These are phyloP conservation scores for Cyprinus carpio DNA, from an alignment of 2,113 vertebrate genomes.

Conservation along the genomic window DNA sequence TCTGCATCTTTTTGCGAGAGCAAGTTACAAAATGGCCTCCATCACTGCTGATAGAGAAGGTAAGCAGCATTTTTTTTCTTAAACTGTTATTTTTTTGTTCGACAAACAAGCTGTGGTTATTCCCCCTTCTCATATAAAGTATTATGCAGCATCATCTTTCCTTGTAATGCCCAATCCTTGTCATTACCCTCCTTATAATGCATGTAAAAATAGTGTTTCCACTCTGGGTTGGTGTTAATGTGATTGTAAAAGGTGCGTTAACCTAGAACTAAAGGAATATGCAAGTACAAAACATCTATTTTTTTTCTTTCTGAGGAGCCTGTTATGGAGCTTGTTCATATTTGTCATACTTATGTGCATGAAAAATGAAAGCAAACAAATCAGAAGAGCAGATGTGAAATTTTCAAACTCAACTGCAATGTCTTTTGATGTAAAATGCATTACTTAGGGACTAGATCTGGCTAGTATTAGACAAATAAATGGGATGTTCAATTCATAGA, in stretches of 20 bases:
- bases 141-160: conserved; percentile 1
- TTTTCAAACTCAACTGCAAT: neutral
- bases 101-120: neutral
- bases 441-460: neutral
- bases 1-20: conserved; percentile 23
- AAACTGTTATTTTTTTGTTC: neutral
- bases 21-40: conserved; percentile 37
- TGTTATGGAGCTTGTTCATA: conserved; percentile 4
- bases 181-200: conserved; percentile 11
- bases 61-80: conserved; percentile 38
- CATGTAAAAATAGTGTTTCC: conserved; percentile 26
- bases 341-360: conserved; percentile 7
- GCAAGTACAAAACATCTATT: neutral
- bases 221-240: neutral
- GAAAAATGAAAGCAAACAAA: neutral
- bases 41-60: conserved; percentile 32
- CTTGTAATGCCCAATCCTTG: neutral
- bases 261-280: neutral
- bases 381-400: neutral
- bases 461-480: neutral
- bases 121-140: neutral
- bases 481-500: conserved; percentile 12
- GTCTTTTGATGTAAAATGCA: conserved; percentile 20
- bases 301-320: neutral
- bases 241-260: neutral